Base-by-base conservation (phyloP, 53 echinoderm and acorn worm species). In the Crossaster papposus region DNA sequence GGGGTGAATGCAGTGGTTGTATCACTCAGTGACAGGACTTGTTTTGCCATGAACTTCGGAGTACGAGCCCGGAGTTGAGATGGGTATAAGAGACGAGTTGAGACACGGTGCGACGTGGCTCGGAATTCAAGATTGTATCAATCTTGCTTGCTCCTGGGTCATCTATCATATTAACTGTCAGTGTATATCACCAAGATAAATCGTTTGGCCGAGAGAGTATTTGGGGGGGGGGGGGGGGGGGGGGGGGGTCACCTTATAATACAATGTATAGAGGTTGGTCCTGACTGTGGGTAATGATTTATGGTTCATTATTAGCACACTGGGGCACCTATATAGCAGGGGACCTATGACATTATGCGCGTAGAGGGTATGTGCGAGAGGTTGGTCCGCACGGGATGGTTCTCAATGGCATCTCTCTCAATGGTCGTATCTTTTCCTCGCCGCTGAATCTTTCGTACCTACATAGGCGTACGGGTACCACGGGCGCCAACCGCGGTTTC, bases 151-250 rank as follows among this genome's bases (percentile, higher is more conserved):
- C 79, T 58, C 34, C 62, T 18, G 15, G 22, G 63, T 81, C 55
- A 81, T 81, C 81, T 81, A 81, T 81, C 81, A 81, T 81, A 81
- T 58, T 81, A 44, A 36, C 65, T 82, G 82, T 82, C 82, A 82
- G 44, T 65, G 82, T 70, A 50, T 24, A 82, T 82, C 82, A 65
- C 26, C 68, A 82, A 82, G 65, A 82, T 82, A 68, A 82, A 68
- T 82, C 70, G 82, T 68, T 65, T 68, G 82, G 65, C 70, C 36
- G 70, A 37, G 82, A 38, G 51, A 78, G 78, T 24, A 33, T 44
- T 44, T 23, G 65, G 81, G 70, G 82, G 70, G 82, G 70, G 65
- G 50, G 14, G 0, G 38, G n/a, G n/a, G 65, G 81, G 70, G 82
- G 70, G 82, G 70, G 65, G 50, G 14, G 0, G 38, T n/a, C n/a